Base-by-base conservation (phyloP, 2,113 vertebrate species). In the Merops nubicus region DNA sequence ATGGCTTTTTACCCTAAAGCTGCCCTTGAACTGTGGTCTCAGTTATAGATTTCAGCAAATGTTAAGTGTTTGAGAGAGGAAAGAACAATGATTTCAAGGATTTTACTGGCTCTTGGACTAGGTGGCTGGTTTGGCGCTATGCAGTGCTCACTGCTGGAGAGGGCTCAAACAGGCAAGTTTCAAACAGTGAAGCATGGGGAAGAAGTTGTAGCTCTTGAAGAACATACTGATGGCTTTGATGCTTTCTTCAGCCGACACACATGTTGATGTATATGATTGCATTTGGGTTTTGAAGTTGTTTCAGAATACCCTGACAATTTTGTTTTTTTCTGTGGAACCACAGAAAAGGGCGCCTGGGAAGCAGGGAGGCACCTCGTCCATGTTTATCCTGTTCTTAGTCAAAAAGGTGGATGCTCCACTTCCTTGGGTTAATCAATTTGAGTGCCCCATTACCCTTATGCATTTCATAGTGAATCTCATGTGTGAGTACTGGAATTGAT, bases 161-260 rank as follows among this genome's bases (percentile, higher is more conserved):
- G 60, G 60, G 54, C 36, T 76, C 0, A 0, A 36, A 42, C 12
- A 9, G 1, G 4, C 3, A 8, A 38, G 57, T n/a, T n/a, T n/a
- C n/a, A n/a, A n/a, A n/a, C 21, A 8, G 23, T 20, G 80, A 92
- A 83, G 13, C 23, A 48, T 0, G 3, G 15, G 34, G 15, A 82
- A 3, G 7, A 51, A 92, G 38, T 38, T n/a, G 11, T 48, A 92
- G 47, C 57, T 76, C 5, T 10, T 36, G 22, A 60, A 51, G 40
- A 73, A 34, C 20, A 2, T 43, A 26, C 4, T 28, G 21, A 50
- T 79, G 51, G 21, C 31, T 93, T 78, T 38, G 25, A 12, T 43
- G 3, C 22, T 88, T 34, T 77, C 54, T 83, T 80, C 1, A 1
- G 8, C 33, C 59, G 51, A 65, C n/a, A 78, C 1, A 8, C 12